A percentile compares a stretch with the other conserved stretches of the same genome.
These are phyloP conservation scores for Cydia strobilella DNA, from an alignment of 1,140 invertebrate species.

Conservation along the genomic window DNA sequence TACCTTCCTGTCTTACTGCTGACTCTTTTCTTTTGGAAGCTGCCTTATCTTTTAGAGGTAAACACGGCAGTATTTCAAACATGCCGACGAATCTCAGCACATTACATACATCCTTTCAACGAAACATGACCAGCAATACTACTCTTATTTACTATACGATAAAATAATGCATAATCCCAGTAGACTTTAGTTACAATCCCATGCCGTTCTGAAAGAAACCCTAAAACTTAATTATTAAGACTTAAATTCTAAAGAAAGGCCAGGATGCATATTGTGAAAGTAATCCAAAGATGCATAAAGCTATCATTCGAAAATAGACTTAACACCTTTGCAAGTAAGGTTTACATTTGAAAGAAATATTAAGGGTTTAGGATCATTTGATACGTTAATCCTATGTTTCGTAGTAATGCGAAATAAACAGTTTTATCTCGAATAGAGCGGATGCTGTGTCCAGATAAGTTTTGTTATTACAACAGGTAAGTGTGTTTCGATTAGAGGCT, in stretches of 20 bases:
- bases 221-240: background rate
- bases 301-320: background rate
- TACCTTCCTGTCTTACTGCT: background rate
- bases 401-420: slow-evolving; percentile 17
- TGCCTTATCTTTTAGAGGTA: background rate
- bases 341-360: background rate
- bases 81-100: background rate
- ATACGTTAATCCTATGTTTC: background rate
- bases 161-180: background rate
- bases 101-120: background rate
- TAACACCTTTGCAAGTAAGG: background rate
- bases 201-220: background rate
- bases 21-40: background rate
- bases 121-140: background rate
- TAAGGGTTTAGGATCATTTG: background rate
- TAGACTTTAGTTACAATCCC: background rate
- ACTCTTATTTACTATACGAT: slow-evolving; percentile 1
- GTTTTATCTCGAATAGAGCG: slow-evolving; percentile 2
- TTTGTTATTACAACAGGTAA: background rate
- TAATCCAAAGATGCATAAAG: background rate
- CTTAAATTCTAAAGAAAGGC: background rate
- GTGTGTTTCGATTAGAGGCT: background rate
- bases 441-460: background rate
- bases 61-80: background rate
- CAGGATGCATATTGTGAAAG: background rate